Evolutionary conservation across 2,113 vertebrate genomes (phyloP).

Genomic region (Oncorhynchus kisutch): DNA sequence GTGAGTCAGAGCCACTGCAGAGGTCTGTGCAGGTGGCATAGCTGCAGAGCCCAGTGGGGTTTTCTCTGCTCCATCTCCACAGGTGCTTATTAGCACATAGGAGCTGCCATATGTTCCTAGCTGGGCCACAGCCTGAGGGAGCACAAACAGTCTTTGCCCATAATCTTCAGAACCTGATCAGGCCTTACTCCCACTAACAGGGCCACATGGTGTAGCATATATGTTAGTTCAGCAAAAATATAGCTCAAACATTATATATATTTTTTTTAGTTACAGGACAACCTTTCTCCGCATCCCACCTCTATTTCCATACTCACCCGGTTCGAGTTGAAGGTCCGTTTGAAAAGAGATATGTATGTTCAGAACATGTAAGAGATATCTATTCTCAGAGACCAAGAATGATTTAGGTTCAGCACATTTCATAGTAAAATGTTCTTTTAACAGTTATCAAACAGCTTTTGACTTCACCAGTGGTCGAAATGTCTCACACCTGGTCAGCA

Average conservation of each 20-base stretch:
- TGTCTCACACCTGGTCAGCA: conserved; percentile 73
- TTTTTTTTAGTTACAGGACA: conserved; percentile 49
- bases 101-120: conserved; percentile 77
- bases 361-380: conserved; percentile 31
- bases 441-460: conserved; percentile 57
- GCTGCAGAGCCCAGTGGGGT: conserved; percentile 61
- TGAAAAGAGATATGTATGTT: conserved; percentile 38
- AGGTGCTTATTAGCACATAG: conserved; percentile 82
- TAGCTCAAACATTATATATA: conserved; percentile 29
- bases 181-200: conserved; percentile 49
- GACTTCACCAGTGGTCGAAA: conserved; percentile 48
- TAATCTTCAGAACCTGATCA: conserved; percentile 73
- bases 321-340: conserved; percentile 44
- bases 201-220: conserved; percentile 58
- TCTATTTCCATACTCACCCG: conserved; percentile 47
- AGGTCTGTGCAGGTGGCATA: conserved; percentile 74
- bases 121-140: conserved; percentile 62
- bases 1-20: conserved; percentile 54
- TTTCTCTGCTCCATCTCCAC: conserved; percentile 67
- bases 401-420: conserved; percentile 37
- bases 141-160: conserved; percentile 71
- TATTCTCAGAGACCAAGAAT: conserved; percentile 45
- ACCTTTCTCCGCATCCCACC: conserved; percentile 45
- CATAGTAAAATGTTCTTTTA: conserved; percentile 45
- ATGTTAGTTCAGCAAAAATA: conserved; percentile 49